Evolutionary conservation across 2,888 invertebrate genomes (phyloP).

Genomic region (Drosophila emarginata): DNA sequence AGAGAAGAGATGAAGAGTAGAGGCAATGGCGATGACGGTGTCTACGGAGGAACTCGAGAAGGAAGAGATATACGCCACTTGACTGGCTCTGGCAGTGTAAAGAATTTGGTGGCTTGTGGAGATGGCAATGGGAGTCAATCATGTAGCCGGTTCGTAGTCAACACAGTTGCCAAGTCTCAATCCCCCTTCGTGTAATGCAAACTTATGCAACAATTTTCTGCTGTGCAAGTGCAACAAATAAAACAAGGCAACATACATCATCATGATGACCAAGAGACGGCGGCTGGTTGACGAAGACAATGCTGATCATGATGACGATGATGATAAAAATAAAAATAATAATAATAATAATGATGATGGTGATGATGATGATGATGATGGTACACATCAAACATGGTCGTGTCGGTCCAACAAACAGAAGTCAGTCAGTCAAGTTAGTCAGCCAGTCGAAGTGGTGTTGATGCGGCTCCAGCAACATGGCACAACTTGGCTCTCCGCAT

Average conservation of each 20-base stretch:
- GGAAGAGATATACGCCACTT: conserved; percentile 24
- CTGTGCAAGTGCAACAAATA: conserved; percentile 71
- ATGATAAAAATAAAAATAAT: conserved; percentile 52
- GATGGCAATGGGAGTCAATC: conserved; percentile 67
- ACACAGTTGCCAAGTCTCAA: conserved; percentile 22
- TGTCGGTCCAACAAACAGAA: conserved; percentile 77
- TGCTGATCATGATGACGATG: conserved; percentile 53
- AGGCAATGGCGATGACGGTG: background rate
- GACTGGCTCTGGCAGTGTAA: conserved; percentile 19
- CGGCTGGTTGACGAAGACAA: conserved; percentile 33
- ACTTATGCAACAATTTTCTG: conserved; percentile 74
- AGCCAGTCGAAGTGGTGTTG: conserved; percentile 65
- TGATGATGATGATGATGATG: conserved; percentile 69
- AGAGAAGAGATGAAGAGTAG: conserved; percentile 13
- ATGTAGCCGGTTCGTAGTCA: conserved; percentile 58
- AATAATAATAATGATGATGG: conserved; percentile 65
- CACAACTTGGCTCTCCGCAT: conserved; percentile 27
- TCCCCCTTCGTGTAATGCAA: conserved; percentile 59
- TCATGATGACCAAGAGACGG: conserved; percentile 20
- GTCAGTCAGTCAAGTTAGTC: conserved; percentile 70
- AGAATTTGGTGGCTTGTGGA: conserved; percentile 37
- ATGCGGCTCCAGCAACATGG: conserved; percentile 55
- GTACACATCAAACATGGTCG: conserved; percentile 77
- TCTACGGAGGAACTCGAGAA: background rate
- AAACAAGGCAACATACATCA: conserved; percentile 55